Conservation (phyloP, 1,140 invertebrate genomes). For the Spodoptera frugiperda region DNA sequence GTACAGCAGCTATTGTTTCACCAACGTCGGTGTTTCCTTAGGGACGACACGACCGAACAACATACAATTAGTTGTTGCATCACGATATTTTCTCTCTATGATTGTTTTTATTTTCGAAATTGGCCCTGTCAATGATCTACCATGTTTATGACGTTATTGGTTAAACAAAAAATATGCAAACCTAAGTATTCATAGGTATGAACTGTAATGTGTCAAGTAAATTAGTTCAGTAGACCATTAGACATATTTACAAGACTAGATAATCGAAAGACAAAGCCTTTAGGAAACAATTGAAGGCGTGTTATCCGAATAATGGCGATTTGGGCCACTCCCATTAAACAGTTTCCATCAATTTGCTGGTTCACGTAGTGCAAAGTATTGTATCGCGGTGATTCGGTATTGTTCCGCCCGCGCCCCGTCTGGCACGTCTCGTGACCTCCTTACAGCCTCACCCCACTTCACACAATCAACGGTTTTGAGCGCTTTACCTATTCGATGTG, state of each 20-base stretch:
- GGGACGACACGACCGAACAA: constrained; percentile 19
- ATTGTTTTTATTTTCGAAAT: background rate
- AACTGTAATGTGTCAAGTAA: background rate
- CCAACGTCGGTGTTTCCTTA: constrained; percentile 29
- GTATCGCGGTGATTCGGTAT: constrained; percentile 44
- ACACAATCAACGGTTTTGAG: constrained; percentile 30
- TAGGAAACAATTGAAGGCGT: constrained; percentile 23
- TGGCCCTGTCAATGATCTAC: no score
- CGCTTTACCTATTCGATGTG: constrained; percentile 42
- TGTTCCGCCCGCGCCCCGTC: constrained; percentile 54
- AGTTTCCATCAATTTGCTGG: constrained; percentile 39
- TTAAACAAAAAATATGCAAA: no score
- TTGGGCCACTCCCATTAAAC: constrained; percentile 20
- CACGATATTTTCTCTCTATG: background rate
- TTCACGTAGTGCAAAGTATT: constrained; percentile 25
- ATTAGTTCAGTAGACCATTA: background rate
- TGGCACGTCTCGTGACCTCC: constrained; percentile 53
- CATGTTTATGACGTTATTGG: no score
- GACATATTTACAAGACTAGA: background rate
- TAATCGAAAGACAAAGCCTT: background rate
- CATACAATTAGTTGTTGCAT: background rate
- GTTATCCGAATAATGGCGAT: constrained; percentile 34
- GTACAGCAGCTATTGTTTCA: constrained; percentile 50
- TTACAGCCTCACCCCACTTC: constrained; percentile 47
- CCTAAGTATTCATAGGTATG: no score